phyloP scores from a whole-genome alignment of 2,113 vertebrate genomes.

The Chlorodrepanis virens region DNA sequence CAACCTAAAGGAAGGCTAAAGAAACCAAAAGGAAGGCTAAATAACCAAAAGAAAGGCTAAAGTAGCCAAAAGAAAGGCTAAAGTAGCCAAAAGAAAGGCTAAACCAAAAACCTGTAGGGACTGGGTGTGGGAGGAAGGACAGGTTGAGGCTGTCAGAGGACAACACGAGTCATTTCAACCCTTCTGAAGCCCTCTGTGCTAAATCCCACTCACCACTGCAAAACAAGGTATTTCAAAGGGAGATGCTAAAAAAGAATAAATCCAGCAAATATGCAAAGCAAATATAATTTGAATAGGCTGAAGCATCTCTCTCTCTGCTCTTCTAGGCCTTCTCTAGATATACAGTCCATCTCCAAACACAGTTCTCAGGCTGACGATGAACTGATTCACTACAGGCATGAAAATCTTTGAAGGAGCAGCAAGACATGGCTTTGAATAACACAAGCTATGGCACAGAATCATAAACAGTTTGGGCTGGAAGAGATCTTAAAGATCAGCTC shows the following conservation, averaged over 20 bases:
- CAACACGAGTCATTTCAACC: neutral
- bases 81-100: neutral
- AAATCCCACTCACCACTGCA: neutral
- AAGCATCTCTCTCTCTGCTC: neutral
- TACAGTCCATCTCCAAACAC: neutral
- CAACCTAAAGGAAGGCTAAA: neutral
- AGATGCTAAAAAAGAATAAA: neutral
- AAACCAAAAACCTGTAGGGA: neutral
- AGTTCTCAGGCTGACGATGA: neutral
- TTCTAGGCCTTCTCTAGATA: neutral
- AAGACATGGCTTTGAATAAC: neutral
- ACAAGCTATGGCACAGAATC: neutral
- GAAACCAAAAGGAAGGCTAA: too few relatives aligned
- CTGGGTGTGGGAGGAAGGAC: neutral
- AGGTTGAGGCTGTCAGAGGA: neutral
- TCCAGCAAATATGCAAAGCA: neutral
- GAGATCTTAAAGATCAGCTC: neutral
- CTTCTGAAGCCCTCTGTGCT: neutral
- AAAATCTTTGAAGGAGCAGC: neutral
- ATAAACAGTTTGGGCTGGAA: neutral
- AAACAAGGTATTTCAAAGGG: neutral
- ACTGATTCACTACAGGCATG: neutral
- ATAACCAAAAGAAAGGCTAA: neutral
- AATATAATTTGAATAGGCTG: neutral
- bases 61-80: too few relatives aligned